Evolutionary conservation across 2,888 invertebrate species (phyloP).

Genomic region (Notodonta dromedarius): DNA sequence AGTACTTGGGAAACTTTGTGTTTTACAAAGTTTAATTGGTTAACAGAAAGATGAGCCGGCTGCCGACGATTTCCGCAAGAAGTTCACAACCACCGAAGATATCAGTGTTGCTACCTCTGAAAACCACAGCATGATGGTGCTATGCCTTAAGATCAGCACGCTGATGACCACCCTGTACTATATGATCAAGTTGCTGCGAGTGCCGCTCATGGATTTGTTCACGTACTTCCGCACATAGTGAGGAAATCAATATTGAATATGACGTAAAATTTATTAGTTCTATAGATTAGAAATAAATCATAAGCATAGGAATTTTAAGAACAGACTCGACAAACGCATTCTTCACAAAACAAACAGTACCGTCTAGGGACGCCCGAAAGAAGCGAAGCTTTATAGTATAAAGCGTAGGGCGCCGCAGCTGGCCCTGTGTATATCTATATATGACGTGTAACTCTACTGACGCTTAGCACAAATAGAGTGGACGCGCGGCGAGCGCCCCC

Average conservation of each 20-base stretch:
- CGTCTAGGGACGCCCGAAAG: too few relatives aligned
- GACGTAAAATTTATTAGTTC: neutral
- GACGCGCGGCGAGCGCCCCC: too few relatives aligned
- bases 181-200: slow-evolving; percentile 43
- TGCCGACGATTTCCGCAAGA: slow-evolving; percentile 50
- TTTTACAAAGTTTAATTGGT: neutral
- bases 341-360: too few relatives aligned
- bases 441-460: too few relatives aligned
- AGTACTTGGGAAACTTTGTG: too few relatives aligned
- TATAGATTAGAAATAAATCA: neutral
- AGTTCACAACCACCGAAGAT: slow-evolving; percentile 38
- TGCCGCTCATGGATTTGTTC: slow-evolving; percentile 32
- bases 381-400: too few relatives aligned
- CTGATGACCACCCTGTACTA: slow-evolving; percentile 50
- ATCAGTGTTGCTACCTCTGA: slow-evolving; percentile 27
- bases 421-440: too few relatives aligned
- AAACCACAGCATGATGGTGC: slow-evolving; percentile 17
- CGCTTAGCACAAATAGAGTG: too few relatives aligned
- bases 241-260: slow-evolving; percentile 6
- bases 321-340: too few relatives aligned
- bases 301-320: too few relatives aligned
- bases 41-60: slow-evolving; percentile 43
- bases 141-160: slow-evolving; percentile 47
- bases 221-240: slow-evolving; percentile 17
- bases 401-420: too few relatives aligned